Conservation (phyloP, 2,113 vertebrate genomes). For the Paramisgurnus dabryanus region DNA sequence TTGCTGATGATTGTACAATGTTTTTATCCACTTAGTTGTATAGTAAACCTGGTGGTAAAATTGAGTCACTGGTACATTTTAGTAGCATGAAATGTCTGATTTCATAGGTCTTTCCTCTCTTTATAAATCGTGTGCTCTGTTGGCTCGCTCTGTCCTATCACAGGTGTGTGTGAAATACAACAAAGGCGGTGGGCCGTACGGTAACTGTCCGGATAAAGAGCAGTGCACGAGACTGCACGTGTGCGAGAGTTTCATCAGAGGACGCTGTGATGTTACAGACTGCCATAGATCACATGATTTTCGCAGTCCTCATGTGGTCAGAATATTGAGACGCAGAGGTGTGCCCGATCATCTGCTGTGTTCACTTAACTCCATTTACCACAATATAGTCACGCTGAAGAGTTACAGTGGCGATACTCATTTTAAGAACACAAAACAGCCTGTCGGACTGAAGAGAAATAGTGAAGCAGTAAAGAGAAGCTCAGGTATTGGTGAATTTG, state of each 20-base stretch:
- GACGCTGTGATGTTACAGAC: constrained; percentile 28
- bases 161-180: constrained; percentile 57
- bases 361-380: constrained; percentile 48
- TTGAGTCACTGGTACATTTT: too few species aligned
- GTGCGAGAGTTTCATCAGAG: constrained; percentile 52
- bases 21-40: too few species aligned
- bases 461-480: not conserved
- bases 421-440: too few species aligned
- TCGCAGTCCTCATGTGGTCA: constrained; percentile 33
- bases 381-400: constrained; percentile 50
- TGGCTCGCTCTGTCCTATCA: not conserved
- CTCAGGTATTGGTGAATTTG: not conserved
- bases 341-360: constrained; percentile 35
- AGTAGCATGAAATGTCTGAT: too few species aligned
- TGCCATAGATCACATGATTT: constrained; percentile 54
- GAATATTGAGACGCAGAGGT: constrained; percentile 30
- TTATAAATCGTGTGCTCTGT: not conserved
- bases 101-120: not conserved
- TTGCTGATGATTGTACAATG: too few species aligned
- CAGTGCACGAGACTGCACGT: constrained; percentile 52
- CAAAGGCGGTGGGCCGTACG: constrained; percentile 42
- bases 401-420: not conserved
- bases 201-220: constrained; percentile 49
- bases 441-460: not conserved
- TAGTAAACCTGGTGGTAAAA: too few species aligned